Evolutionary conservation across 2,113 vertebrate genomes (phyloP).

Genomic region (Phasianus colchicus): DNA sequence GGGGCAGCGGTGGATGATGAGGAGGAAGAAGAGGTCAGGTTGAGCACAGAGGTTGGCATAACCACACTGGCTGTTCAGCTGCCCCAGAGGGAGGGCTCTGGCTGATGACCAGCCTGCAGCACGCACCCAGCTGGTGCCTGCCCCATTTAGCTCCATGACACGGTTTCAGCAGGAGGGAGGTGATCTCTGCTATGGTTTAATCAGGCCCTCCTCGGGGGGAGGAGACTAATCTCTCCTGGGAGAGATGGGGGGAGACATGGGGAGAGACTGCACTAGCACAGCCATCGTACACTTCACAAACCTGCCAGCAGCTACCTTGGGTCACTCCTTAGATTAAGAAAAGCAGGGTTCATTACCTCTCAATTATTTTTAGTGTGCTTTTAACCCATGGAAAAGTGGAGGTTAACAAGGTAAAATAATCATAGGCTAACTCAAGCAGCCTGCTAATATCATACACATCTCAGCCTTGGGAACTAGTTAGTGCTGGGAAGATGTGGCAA

Average conservation of each 20-base stretch:
- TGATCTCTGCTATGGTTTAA: slow-evolving; percentile 29
- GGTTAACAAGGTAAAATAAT: neutral
- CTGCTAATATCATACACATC: fast-evolving
- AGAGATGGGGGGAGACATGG: neutral
- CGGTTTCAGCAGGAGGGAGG: neutral
- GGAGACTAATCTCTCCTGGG: slow-evolving; percentile 15
- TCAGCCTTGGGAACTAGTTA: neutral
- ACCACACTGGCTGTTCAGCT: neutral
- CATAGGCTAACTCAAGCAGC: neutral
- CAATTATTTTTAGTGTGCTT: neutral
- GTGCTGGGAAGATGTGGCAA: neutral
- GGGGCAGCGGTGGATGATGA: neutral
- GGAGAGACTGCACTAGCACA: neutral
- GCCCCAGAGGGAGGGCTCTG: neutral
- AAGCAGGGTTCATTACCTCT: neutral
- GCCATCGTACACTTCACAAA: neutral
- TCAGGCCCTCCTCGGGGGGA: neutral
- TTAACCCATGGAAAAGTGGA: neutral
- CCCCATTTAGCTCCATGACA: neutral
- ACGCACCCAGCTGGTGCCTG: neutral
- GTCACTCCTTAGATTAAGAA: neutral
- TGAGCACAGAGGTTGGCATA: neutral
- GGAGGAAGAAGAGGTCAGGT: neutral
- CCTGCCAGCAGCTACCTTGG: neutral
- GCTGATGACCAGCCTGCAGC: fast-evolving